Evolutionary conservation across 2,888 invertebrate genomes (phyloP).

Genomic region (Stratiomys singularior): DNA sequence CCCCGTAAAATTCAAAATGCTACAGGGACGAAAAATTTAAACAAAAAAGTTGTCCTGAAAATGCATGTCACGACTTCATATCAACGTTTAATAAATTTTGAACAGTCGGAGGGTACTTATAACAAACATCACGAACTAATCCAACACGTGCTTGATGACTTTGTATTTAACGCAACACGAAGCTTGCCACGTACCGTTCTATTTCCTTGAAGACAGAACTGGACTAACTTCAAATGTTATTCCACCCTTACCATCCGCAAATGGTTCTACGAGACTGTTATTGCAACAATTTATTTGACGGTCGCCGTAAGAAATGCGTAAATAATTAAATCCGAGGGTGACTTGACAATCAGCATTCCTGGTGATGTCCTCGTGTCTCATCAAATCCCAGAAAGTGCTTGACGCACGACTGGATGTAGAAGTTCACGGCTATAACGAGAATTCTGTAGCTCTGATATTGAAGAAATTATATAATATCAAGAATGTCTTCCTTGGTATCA

Average conservation of each 20-base stretch:
- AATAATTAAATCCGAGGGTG: conserved; percentile 50
- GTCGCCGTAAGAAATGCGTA: conserved; percentile 47
- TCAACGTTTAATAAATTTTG: conserved; percentile 47
- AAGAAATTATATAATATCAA: conserved; percentile 12
- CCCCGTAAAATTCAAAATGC: too few relatives aligned
- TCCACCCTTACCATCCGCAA: conserved; percentile 19
- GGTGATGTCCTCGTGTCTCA: background rate
- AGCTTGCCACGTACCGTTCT: background rate
- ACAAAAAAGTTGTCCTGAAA: conserved; percentile 16
- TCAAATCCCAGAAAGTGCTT: conserved; percentile 35
- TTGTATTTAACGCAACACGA: conserved; percentile 36
- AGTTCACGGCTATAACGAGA: conserved; percentile 29
- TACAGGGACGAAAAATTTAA: background rate
- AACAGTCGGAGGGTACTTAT: conserved; percentile 25
- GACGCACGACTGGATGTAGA: conserved; percentile 43
- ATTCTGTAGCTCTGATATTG: background rate
- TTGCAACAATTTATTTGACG: conserved; percentile 51
- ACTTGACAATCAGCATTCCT: conserved; percentile 6
- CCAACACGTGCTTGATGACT: conserved; percentile 45
- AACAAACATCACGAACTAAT: conserved; percentile 42
- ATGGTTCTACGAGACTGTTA: conserved; percentile 32
- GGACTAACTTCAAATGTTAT: background rate
- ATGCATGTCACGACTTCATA: conserved; percentile 47
- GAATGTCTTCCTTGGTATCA: background rate
- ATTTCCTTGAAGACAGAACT: background rate